Conservation (phyloP, 1,140 invertebrate species). For the Planococcus citri region DNA sequence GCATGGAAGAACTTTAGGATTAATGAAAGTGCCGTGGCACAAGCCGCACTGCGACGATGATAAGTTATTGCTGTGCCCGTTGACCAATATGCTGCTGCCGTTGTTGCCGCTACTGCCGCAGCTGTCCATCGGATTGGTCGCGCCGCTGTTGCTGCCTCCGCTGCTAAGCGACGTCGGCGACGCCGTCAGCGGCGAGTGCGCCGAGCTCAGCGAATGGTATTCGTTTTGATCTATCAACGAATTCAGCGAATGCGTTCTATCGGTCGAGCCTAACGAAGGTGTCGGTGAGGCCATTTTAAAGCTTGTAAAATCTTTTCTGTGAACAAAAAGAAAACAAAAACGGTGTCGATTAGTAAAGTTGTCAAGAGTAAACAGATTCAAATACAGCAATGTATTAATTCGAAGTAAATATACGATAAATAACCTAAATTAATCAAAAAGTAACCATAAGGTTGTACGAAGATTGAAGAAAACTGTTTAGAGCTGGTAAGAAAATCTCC, state of each 20-base stretch:
- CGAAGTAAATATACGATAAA: no score
- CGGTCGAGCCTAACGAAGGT: constrained; percentile 79
- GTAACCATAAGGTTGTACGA: no score
- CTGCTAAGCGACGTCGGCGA: constrained; percentile 37
- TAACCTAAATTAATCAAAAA: no score
- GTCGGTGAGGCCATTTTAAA: constrained; percentile 58
- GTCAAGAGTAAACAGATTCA: no score
- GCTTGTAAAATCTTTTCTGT: constrained; percentile 12
- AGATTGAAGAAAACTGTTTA: no score
- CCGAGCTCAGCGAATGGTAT: constrained; percentile 40
- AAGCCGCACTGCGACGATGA: constrained; percentile 49
- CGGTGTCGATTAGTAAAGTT: not conserved
- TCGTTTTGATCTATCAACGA: constrained; percentile 58
- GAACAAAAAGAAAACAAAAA: constrained; percentile 6
- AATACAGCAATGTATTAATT: no score
- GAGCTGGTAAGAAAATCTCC: no score
- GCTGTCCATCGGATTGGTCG: constrained; percentile 26
- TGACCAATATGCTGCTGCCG: constrained; percentile 26
- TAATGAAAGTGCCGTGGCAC: constrained; percentile 62
- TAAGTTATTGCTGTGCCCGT: constrained; percentile 25
- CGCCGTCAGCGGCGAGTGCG: constrained; percentile 64
- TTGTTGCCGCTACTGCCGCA: constrained; percentile 26
- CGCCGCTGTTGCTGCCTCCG: constrained; percentile 36
- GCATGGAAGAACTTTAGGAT: constrained; percentile 62
- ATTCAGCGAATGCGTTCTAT: constrained; percentile 66